Evolutionary conservation across 2,113 vertebrate species (phyloP).

Genomic region (Candoia aspera): DNA sequence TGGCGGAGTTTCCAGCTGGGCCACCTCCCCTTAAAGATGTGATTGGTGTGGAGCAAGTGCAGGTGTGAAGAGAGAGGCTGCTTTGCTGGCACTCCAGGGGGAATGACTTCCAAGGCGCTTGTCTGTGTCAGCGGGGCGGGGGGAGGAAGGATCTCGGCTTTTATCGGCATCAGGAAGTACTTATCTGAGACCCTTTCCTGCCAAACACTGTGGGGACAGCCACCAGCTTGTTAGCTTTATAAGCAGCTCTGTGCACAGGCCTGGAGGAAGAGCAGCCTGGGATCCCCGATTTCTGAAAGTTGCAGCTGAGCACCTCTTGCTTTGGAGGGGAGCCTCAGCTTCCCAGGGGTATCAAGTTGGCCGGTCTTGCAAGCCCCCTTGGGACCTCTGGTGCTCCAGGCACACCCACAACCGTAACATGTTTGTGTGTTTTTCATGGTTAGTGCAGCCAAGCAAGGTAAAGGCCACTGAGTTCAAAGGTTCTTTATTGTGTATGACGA

Average conservation of each 20-base stretch:
- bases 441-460: too few species aligned
- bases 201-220: neutral
- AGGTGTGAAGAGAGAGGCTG: constrained; percentile 59
- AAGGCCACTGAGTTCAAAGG: too few species aligned
- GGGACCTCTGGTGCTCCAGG: neutral
- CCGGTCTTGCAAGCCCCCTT: neutral
- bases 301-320: too few species aligned
- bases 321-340: neutral
- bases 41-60: constrained; percentile 54
- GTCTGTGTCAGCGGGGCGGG: neutral
- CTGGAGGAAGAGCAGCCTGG: neutral
- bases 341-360: neutral
- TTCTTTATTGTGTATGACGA: neutral
- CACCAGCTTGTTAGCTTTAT: neutral
- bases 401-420: neutral
- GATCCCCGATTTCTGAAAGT: neutral
- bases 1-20: constrained; percentile 56
- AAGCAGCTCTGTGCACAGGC: neutral
- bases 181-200: neutral
- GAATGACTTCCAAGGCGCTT: neutral
- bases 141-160: neutral
- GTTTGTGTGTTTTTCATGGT: neutral
- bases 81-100: neutral
- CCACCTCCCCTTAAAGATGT: constrained; percentile 50
- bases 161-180: neutral